phyloP scores from a whole-genome alignment of 1,140 invertebrate species.

The Rhopalosiphum maidis region DNA sequence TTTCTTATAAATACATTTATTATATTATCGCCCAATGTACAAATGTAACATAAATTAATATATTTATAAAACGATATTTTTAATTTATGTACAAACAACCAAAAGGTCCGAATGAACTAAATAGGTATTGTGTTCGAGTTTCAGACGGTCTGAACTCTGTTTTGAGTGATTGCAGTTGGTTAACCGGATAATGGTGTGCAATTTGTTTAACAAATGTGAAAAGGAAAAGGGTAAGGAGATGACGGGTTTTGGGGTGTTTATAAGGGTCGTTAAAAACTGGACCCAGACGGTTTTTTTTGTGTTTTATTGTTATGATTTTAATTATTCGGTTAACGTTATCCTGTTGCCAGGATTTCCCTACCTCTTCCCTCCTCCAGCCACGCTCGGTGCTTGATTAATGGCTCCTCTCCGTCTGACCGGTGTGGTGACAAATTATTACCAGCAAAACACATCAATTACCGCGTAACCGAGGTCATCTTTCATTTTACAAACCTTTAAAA shows the following conservation, averaged over 20 bases:
- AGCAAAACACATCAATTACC: conserved; percentile 53
- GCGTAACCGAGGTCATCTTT: conserved; percentile 51
- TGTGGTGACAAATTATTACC: conserved; percentile 51
- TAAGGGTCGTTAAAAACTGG: conserved; percentile 52
- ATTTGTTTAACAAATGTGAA: conserved; percentile 30
- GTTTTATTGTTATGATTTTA: conserved; percentile 51
- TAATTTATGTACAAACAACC: background rate
- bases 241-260: conserved; percentile 33
- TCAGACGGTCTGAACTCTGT: background rate
- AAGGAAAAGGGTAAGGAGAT: conserved; percentile 42
- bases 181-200: conserved; percentile 27
- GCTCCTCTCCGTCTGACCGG: conserved; percentile 36
- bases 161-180: conserved; percentile 46
- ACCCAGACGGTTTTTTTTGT: conserved; percentile 30
- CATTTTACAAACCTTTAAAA: conserved; percentile 35
- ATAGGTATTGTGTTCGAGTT: conserved; percentile 23
- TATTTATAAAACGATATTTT: background rate
- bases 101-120: conserved; percentile 26
- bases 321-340: conserved; percentile 43
- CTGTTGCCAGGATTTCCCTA: conserved; percentile 35
- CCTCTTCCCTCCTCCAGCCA: background rate
- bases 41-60: conserved; percentile 15
- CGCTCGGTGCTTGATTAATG: conserved; percentile 31
- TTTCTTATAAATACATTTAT: conserved; percentile 7
- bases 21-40: background rate